Percentiles rank a stretch among this genome's conserved stretches.
Evolutionary conservation across 2,797 vertebrate species (phyloP).

Genomic region (Acipenser oxyrinchus): DNA sequence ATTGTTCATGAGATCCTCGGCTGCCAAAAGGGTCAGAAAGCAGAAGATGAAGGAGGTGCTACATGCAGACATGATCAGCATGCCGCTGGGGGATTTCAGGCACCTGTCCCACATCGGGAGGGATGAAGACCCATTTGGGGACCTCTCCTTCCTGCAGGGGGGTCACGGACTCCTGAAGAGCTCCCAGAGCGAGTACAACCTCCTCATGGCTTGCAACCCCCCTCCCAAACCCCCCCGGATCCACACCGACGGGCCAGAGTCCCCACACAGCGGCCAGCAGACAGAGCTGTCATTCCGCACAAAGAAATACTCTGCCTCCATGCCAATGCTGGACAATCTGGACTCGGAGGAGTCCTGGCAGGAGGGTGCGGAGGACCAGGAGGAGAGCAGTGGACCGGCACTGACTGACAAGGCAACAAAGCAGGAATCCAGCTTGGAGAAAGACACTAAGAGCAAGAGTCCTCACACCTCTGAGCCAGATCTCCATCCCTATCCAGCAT

Average conservation of each 20-base stretch:
- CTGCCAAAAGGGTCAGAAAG: conserved; percentile 51
- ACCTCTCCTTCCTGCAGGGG: conserved; percentile 69
- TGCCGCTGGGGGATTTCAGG: conserved; percentile 67
- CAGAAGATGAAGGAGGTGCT: conserved; percentile 55
- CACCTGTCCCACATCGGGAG: conserved; percentile 62
- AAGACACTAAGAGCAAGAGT: conserved; percentile 30
- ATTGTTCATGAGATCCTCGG: conserved; percentile 43
- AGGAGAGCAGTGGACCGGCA: conserved; percentile 31
- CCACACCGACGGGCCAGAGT: conserved; percentile 62
- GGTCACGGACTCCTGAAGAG: conserved; percentile 59
- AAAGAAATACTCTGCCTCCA: conserved; percentile 54
- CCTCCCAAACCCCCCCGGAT: conserved; percentile 89
- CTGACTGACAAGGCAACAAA: conserved; percentile 24
- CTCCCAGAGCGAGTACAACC: conserved; percentile 74
- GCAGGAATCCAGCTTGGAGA: conserved; percentile 43
- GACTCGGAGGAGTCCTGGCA: conserved; percentile 23
- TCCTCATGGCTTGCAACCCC: conserved; percentile 64
- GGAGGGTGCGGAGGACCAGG: conserved; percentile 16
- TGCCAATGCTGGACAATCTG: conserved; percentile 48
- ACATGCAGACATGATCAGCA: conserved; percentile 71
- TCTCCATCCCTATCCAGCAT: conserved; percentile 67
- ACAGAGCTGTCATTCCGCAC: conserved; percentile 22
- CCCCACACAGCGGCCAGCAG: conserved; percentile 43
- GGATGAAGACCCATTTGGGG: conserved; percentile 65
- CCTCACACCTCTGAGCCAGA: conserved; percentile 45